These are phyloP conservation scores for Naso thynnoides DNA, from an alignment of 2,797 vertebrate species.

Conservation along the genomic window DNA sequence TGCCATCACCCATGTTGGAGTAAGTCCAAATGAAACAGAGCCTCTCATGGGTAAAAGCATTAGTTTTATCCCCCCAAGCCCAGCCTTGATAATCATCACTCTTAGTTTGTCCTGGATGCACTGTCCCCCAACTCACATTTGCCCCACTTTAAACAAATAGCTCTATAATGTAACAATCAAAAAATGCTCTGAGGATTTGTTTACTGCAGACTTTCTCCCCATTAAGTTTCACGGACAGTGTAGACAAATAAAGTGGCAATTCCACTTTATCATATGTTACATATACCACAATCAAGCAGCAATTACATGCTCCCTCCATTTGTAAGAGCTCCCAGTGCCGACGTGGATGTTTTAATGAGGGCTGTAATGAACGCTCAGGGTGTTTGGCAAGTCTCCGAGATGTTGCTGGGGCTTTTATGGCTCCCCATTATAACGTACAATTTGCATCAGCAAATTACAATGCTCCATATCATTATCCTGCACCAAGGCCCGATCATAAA, in stretches of 20 bases:
- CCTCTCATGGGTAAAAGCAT: constrained; percentile 72
- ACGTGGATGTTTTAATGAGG: constrained; percentile 87
- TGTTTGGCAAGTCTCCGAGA: constrained; percentile 87
- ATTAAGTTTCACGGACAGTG: constrained; percentile 82
- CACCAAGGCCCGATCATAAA: constrained; percentile 86
- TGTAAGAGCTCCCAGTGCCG: constrained; percentile 84
- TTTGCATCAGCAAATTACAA: constrained; percentile 90
- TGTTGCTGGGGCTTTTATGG: constrained; percentile 85
- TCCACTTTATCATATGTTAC: constrained; percentile 83
- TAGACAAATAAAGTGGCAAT: constrained; percentile 84
- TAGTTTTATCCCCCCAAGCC: constrained; percentile 71
- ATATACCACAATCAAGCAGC: constrained; percentile 86
- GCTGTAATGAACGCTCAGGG: constrained; percentile 88
- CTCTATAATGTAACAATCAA: constrained; percentile 77
- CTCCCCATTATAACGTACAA: constrained; percentile 87
- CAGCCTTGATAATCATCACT: constrained; percentile 76
- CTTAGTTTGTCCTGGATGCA: constrained; percentile 77
- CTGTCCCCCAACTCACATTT: constrained; percentile 81
- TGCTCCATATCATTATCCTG: constrained; percentile 87
- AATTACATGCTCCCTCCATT: constrained; percentile 87
- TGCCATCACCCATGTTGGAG: constrained; percentile 67
- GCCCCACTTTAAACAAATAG: constrained; percentile 83
- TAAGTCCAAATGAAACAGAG: constrained; percentile 75
- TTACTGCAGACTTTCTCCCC: constrained; percentile 77
- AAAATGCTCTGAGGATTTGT: constrained; percentile 79